Base-by-base conservation (phyloP, 2,113 vertebrate genomes). In the Dunckerocampus dactyliophorus region DNA sequence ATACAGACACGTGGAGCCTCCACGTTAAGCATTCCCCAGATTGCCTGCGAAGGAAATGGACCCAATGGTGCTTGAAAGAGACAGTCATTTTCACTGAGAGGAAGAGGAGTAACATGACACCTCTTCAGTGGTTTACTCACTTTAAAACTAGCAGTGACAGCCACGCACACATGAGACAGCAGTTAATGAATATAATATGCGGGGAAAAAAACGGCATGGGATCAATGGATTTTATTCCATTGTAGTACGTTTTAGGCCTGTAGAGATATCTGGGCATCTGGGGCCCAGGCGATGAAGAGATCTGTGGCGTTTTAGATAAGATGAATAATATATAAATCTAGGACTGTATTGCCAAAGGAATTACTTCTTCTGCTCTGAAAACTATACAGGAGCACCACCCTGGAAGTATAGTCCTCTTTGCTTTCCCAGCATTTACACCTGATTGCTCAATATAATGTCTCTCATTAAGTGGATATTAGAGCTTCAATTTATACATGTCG, bases 1-100 rank as follows among this genome's bases (percentile, higher is more conserved):
- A 47, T 52, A 39, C 46, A 47, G 31, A 34, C 50, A 37, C 8
- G 3, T 15, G n/a, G 28, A 22, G 11, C 20, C 46, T 51, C 34
- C 42, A 59, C 3, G 34, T 62, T 67, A 62, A 54, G 59, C 34
- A 55, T 71, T 61, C 69, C 60, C 75, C 22, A 14, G 67, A 43
- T 42, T 21, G 46, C 59, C 62, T 57, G 66, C 13, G 56, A 73
- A 72, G 78, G 75, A 79, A 75, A 79, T 53, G n/a, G 43, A 74
- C 54, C 62, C 62, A 68, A 55, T 58, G 82, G 74, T 59, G 61
- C 80, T 83, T 79, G 67, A 81, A 74, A 85, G 71, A 71, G n/a
- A n/a, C n/a, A n/a, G 75, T 74, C 55, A 64, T 69, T 55, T 77
- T 80, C 62, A 76, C 20, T 50, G 69, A 68, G 71, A 47, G 59